Percentiles rank a stretch among this genome's conserved stretches.
Conservation (phyloP, 2,888 invertebrate genomes). For the Rapana venosa region DNA sequence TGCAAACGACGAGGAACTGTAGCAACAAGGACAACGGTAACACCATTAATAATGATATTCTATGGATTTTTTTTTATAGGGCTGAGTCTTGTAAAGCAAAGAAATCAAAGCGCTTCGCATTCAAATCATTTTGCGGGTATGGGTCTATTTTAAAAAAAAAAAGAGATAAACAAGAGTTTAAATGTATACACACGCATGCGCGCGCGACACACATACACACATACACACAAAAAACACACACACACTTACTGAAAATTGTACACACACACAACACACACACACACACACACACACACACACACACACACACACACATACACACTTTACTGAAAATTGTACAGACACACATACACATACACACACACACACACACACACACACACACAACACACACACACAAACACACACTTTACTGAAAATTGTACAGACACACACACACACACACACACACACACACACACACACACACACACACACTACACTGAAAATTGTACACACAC, state of each 20-base stretch:
- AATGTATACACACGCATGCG: not conserved
- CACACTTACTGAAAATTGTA: not conserved
- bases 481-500: not conserved
- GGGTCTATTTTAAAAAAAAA: too few relatives aligned
- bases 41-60: too few relatives aligned
- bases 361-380: not conserved
- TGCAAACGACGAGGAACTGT: not conserved
- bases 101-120: too few relatives aligned
- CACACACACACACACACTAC: not conserved
- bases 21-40: too few relatives aligned
- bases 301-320: not conserved
- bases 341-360: not conserved
- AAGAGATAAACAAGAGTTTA: too few relatives aligned
- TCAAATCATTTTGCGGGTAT: too few relatives aligned
- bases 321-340: too few relatives aligned
- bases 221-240: not conserved
- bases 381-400: not conserved
- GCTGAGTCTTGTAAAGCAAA: too few relatives aligned
- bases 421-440: too few relatives aligned
- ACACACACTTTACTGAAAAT: not conserved
- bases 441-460: not conserved
- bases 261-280: not conserved
- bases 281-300: too few relatives aligned
- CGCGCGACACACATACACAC: not conserved
- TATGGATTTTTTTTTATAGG: too few relatives aligned